These are phyloP conservation scores for Physeter macrocephalus DNA, from an alignment of 2,113 vertebrate genomes.

Conservation along the genomic window DNA sequence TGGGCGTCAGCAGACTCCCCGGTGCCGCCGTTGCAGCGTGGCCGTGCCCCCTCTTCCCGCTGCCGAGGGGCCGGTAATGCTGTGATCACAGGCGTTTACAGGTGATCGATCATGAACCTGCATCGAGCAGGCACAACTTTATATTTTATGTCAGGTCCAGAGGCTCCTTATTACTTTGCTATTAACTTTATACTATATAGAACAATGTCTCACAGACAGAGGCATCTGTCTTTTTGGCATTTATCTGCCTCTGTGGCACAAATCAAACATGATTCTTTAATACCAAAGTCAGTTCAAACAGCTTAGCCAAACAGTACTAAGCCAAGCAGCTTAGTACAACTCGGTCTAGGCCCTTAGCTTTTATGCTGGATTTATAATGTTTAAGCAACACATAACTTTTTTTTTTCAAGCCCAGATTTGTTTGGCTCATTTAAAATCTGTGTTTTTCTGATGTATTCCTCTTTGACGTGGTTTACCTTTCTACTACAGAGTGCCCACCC, in stretches of 20 bases:
- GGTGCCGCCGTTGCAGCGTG: background rate
- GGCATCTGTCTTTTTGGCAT: slow-evolving; percentile 82
- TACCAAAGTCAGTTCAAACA: slow-evolving; percentile 74
- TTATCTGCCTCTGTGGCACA: slow-evolving; percentile 83
- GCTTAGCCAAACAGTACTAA: too few relatives aligned
- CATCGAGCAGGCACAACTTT: slow-evolving; percentile 79
- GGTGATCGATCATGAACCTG: slow-evolving; percentile 78
- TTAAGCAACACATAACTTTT: slow-evolving; percentile 45
- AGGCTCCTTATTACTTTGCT: slow-evolving; percentile 82
- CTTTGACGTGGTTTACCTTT: slow-evolving; percentile 69
- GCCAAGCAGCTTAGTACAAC: slow-evolving; percentile 43
- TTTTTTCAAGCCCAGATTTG: slow-evolving; percentile 4
- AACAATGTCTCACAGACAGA: slow-evolving; percentile 82
- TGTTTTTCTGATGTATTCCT: slow-evolving; percentile 48
- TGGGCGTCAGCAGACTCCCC: background rate
- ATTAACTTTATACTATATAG: slow-evolving; percentile 82
- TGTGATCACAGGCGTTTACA: slow-evolving; percentile 61
- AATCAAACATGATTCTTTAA: slow-evolving; percentile 82
- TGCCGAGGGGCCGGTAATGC: background rate
- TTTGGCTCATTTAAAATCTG: slow-evolving; percentile 34
- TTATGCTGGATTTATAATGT: slow-evolving; percentile 47
- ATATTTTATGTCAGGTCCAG: slow-evolving; percentile 84
- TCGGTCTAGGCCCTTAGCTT: slow-evolving; percentile 55
- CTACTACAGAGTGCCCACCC: slow-evolving; percentile 63
- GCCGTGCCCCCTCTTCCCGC: background rate